phyloP scores from a whole-genome alignment of 1,140 invertebrate species.

The Oedothorax gibbosus region DNA sequence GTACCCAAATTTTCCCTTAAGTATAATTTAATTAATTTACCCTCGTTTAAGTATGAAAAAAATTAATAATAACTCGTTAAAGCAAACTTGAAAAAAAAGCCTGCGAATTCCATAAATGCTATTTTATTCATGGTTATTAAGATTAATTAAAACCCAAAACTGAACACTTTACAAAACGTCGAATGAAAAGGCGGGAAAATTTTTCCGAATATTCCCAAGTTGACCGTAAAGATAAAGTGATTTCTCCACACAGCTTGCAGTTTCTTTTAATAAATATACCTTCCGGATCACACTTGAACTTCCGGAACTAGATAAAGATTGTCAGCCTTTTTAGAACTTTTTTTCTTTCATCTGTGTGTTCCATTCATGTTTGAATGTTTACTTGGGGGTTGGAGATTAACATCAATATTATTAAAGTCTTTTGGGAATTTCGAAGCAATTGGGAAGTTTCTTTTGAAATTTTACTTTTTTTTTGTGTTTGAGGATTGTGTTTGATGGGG shows the following conservation, averaged over 20 bases:
- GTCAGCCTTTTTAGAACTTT: not conserved
- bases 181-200: not conserved
- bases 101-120: not conserved
- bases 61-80: not conserved
- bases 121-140: conserved; percentile 17
- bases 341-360: conserved; percentile 5
- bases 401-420: not conserved
- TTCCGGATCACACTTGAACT: not conserved
- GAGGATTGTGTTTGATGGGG: no score
- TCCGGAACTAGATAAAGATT: conserved; percentile 9
- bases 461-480: no score
- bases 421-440: no score
- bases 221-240: conserved; percentile 10
- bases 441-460: no score
- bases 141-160: conserved; percentile 50
- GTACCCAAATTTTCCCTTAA: not conserved
- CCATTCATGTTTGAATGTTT: conserved; percentile 36
- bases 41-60: conserved; percentile 8
- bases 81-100: not conserved
- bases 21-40: conserved; percentile 35
- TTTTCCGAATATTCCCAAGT: not conserved
- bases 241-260: not conserved
- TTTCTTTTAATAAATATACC: not conserved
- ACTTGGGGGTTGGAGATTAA: not conserved
- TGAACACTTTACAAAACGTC: conserved; percentile 29